Conservation (phyloP, 2,888 invertebrate species). For the Euphydryas editha region DNA sequence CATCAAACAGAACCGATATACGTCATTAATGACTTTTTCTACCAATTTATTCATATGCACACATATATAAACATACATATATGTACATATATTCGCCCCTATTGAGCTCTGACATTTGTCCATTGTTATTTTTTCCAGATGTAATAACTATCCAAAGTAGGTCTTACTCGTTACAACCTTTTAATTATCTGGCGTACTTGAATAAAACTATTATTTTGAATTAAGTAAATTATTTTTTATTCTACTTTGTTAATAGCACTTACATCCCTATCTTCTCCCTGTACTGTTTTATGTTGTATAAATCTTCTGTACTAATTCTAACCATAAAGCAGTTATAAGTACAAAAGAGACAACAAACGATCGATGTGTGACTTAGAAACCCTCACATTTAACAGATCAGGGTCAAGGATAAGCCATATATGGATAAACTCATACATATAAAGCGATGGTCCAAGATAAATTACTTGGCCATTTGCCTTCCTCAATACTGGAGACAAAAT, state of each 20-base stretch:
- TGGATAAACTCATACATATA: neutral
- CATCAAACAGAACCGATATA: neutral
- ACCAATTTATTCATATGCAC: neutral
- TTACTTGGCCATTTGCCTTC: constrained; percentile 2
- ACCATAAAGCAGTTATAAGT: neutral
- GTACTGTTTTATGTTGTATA: no score
- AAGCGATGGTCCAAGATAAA: neutral
- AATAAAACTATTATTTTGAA: no score
- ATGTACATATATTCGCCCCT: neutral
- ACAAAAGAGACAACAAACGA: neutral
- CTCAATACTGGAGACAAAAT: neutral
- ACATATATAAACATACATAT: no score
- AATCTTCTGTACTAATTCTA: neutral
- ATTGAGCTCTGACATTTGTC: neutral
- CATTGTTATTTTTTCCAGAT: no score
- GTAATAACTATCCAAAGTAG: no score
- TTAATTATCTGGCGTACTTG: no score
- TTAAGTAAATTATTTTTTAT: no score
- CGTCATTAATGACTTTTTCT: neutral
- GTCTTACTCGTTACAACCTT: no score
- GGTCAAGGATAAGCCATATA: constrained; percentile 6
- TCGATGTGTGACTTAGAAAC: neutral
- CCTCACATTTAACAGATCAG: constrained; percentile 11
- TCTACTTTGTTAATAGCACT: neutral
- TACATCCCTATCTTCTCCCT: no score